A percentile compares a stretch with the other conserved stretches of the same genome.
Conservation (phyloP, 2,113 vertebrate genomes). For the Cavia porcellus region DNA sequence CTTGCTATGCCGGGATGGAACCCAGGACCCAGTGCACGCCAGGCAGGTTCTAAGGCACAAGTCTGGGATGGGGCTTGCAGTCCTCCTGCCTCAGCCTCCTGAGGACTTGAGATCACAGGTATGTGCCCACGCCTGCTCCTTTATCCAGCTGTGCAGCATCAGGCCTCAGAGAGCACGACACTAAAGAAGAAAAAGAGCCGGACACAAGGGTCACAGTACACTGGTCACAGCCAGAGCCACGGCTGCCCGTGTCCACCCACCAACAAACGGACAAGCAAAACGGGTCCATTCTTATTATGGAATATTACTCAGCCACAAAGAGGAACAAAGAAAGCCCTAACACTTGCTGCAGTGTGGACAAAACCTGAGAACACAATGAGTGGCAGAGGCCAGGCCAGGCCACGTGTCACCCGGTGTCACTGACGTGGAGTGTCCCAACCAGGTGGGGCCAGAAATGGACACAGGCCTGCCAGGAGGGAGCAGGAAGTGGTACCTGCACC, state of each 20-base stretch:
- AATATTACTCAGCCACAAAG: background rate
- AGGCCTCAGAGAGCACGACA: background rate
- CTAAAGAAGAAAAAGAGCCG: background rate
- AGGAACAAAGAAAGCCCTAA: background rate
- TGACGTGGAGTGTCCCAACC: fast-evolving
- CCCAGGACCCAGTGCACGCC: too few relatives aligned
- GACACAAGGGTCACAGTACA: background rate
- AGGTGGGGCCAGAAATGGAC: background rate
- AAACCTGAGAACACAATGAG: too few relatives aligned
- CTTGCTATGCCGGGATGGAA: background rate
- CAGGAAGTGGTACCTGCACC: fast-evolving
- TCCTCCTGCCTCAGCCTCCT: background rate
- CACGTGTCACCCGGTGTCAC: fast-evolving
- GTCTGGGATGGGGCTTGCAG: background rate
- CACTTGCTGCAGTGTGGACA: fast-evolving
- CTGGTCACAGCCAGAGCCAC: background rate
- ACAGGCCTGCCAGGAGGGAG: background rate
- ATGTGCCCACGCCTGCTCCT: background rate
- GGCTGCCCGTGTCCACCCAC: fast-evolving
- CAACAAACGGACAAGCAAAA: fast-evolving
- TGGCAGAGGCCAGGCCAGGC: background rate
- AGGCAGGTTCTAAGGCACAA: background rate
- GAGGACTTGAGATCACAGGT: background rate
- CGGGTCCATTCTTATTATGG: fast-evolving
- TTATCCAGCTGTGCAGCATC: background rate